These are phyloP conservation scores for Xestia ashworthii DNA, from an alignment of 2,888 invertebrate species.

Conservation along the genomic window DNA sequence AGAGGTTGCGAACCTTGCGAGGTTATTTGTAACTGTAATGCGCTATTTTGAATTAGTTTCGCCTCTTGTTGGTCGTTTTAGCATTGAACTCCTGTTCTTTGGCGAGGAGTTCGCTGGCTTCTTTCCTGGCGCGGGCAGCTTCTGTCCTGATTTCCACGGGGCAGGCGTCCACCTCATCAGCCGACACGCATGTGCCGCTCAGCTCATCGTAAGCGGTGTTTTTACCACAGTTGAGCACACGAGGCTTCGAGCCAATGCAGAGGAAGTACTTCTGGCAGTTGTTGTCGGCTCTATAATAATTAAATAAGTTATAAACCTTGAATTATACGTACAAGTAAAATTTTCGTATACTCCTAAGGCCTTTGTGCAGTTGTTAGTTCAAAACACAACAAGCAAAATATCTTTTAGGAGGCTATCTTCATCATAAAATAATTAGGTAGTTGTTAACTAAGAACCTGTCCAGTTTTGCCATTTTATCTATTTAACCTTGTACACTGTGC, in stretches of 20 bases:
- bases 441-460: background rate
- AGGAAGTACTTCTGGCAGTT: conserved; percentile 95
- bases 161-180: conserved; percentile 95
- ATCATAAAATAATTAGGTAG: background rate
- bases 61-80: conserved; percentile 46
- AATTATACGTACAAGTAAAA: background rate
- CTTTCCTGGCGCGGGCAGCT: conserved; percentile 78
- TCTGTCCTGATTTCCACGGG: conserved; percentile 82
- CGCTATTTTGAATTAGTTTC: conserved; percentile 30
- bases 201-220: conserved; percentile 95
- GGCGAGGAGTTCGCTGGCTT: conserved; percentile 76
- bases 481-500: background rate
- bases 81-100: conserved; percentile 77
- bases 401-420: background rate
- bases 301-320: background rate
- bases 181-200: conserved; percentile 93
- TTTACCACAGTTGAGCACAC: conserved; percentile 94
- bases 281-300: conserved; percentile 87
- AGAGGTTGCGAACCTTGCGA: conserved; percentile 7
- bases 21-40: conserved; percentile 5
- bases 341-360: too few species aligned
- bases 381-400: background rate
- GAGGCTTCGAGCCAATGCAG: conserved; percentile 94
- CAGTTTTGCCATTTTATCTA: background rate
- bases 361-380: background rate